Evolutionary conservation across 2,888 invertebrate species (phyloP).

Genomic region (Ectobius pallidus): DNA sequence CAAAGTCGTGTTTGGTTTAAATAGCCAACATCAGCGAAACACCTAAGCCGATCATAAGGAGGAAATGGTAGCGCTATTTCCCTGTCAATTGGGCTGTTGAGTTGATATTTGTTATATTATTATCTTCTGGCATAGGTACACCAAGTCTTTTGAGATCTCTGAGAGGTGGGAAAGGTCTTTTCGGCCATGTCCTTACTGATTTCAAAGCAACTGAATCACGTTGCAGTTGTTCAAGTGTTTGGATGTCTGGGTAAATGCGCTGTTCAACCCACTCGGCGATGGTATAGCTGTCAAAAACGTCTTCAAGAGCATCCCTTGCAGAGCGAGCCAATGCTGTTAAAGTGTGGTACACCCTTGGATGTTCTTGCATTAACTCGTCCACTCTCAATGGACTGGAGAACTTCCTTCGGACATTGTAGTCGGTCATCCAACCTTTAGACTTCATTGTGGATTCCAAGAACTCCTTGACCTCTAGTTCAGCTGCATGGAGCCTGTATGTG

Average conservation of each 20-base stretch:
- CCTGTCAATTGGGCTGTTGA: slow-evolving; percentile 11
- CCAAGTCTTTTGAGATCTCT: slow-evolving; percentile 58
- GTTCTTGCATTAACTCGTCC: slow-evolving; percentile 64
- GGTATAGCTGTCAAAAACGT: slow-evolving; percentile 65
- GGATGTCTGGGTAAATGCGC: slow-evolving; percentile 62
- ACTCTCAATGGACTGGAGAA: slow-evolving; percentile 71
- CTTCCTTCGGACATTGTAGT: slow-evolving; percentile 71
- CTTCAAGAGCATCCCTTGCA: slow-evolving; percentile 62
- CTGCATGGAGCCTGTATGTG: slow-evolving; percentile 55
- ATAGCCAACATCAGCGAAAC: neutral
- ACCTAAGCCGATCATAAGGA: neutral
- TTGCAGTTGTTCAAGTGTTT: slow-evolving; percentile 61
- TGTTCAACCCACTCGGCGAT: slow-evolving; percentile 72
- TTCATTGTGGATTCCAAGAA: slow-evolving; percentile 40
- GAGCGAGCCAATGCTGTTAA: slow-evolving; percentile 60
- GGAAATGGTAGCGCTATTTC: slow-evolving; percentile 12
- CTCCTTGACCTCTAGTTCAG: slow-evolving; percentile 52
- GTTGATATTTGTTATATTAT: neutral
- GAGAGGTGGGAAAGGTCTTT: slow-evolving; percentile 62
- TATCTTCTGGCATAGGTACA: slow-evolving; percentile 48
- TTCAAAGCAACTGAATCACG: slow-evolving; percentile 60
- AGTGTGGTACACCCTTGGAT: slow-evolving; percentile 64
- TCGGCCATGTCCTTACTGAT: slow-evolving; percentile 63
- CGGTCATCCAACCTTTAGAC: slow-evolving; percentile 67
- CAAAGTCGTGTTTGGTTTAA: too few relatives aligned